These are phyloP conservation scores for Podotricha telesiphe DNA, from an alignment of 2,888 invertebrate genomes.

Conservation along the genomic window DNA sequence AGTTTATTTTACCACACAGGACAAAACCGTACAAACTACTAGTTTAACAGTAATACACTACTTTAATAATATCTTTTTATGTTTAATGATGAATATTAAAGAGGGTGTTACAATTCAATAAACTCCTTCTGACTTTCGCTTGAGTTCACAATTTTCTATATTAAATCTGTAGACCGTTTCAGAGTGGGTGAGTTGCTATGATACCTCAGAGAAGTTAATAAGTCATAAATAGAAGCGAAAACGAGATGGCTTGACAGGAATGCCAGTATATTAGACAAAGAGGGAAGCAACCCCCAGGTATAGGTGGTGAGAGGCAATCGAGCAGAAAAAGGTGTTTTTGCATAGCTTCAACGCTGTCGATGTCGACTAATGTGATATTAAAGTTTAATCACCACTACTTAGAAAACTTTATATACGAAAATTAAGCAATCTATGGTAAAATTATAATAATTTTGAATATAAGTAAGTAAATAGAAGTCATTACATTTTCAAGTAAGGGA, in stretches of 20 bases:
- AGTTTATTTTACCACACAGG: too few relatives aligned
- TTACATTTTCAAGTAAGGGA: too few relatives aligned
- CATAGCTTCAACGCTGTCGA: slow-evolving; percentile 51
- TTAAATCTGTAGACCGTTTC: slow-evolving; percentile 69
- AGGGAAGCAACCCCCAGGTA: slow-evolving; percentile 66
- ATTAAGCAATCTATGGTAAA: too few relatives aligned
- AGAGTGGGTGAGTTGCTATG: slow-evolving; percentile 76
- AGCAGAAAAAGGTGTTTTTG: slow-evolving; percentile 79
- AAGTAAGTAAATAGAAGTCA: too few relatives aligned
- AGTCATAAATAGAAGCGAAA: slow-evolving; percentile 78
- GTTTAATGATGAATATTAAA: slow-evolving; percentile 41
- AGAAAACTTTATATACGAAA: too few relatives aligned
- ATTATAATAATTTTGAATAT: too few relatives aligned
- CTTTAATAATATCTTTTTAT: slow-evolving; percentile 15
- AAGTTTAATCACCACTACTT: background rate
- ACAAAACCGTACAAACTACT: background rate
- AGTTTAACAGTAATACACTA: background rate
- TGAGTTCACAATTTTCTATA: slow-evolving; percentile 81
- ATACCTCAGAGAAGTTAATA: slow-evolving; percentile 83
- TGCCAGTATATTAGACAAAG: slow-evolving; percentile 52
- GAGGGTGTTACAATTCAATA: slow-evolving; percentile 67
- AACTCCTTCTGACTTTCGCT: slow-evolving; percentile 70
- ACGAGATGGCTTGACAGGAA: slow-evolving; percentile 55
- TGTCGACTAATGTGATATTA: slow-evolving; percentile 31
- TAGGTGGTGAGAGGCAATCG: slow-evolving; percentile 76